These are phyloP conservation scores for Tipula vernalis DNA, from an alignment of 2,888 invertebrate species.

Conservation along the genomic window DNA sequence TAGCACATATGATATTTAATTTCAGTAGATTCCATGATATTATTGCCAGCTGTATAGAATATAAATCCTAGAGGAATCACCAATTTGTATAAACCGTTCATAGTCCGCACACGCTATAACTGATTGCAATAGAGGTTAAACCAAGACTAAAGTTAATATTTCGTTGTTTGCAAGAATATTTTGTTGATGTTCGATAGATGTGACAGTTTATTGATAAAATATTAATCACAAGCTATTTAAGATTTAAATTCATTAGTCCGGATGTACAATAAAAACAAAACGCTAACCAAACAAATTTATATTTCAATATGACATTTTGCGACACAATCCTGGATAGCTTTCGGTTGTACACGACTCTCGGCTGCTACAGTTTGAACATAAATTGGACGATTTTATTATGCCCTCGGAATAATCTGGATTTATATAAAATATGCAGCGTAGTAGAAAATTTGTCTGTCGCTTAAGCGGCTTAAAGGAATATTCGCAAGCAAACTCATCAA, in stretches of 20 bases:
- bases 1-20: too few species aligned
- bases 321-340: not conserved
- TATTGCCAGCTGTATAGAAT: too few species aligned
- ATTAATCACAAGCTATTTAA: not conserved
- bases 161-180: not conserved
- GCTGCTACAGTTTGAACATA: not conserved
- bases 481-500: not conserved
- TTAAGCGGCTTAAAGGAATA: not conserved
- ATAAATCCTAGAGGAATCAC: too few species aligned
- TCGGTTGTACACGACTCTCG: not conserved
- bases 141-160: too few species aligned
- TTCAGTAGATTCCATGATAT: too few species aligned
- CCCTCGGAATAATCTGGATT: not conserved
- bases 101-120: too few species aligned
- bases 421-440: not conserved
- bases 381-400: not conserved
- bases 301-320: not conserved
- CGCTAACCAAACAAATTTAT: not conserved
- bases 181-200: not conserved
- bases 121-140: too few species aligned
- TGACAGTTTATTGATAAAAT: not conserved
- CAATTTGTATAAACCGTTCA: too few species aligned
- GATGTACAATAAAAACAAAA: not conserved
- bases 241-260: not conserved
- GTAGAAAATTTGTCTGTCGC: not conserved